Base-by-base conservation (phyloP, 2,797 vertebrate species). In the Geotrypetes seraphini region DNA sequence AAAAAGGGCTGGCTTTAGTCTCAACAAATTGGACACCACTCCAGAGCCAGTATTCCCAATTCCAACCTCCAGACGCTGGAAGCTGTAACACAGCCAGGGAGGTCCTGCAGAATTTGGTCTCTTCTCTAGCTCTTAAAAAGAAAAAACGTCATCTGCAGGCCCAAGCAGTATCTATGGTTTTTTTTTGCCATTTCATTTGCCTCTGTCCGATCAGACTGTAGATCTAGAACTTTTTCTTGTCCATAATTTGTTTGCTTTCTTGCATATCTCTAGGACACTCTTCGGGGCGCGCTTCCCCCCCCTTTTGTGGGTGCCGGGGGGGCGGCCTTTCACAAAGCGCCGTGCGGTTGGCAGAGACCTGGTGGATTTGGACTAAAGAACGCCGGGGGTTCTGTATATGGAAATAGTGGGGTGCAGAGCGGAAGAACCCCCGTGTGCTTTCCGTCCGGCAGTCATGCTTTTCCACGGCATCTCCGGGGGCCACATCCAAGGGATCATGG, bases 381-480 rank as follows among this genome's bases (percentile, higher is more conserved):
- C 76, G 71, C 68, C 70, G 70, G 76, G 78, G 66, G 40, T 22
- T 38, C 81, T 75, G 86, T 93, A 81, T 95, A 98, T 97, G 95
- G 95, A 98, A 95, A 91, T 98, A 85, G 91, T 96, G 80, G 83
- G 88, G 86, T 88, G 91, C 86, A 90, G 92, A 81, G 80, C 86
- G 73, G 89, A 90, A 88, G 88, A 90, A 84, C 86, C 81, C 79
- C 86, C 89, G 88, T 92, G 90, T 86, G 89, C 85, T 72, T 93
- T 94, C 84, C 92, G 90, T 78, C 86, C 90, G 79, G 85, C 91
- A 92, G 92, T 90, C 87, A 98, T 98, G 95, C 95, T 98, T 83
- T 98, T 98, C 86, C 95, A 97, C 86, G 95, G 93, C 65, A 97
- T 98, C 90, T 94, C 95, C 72, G 95, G 95, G 79, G 95, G 96